Evolutionary conservation across 2,797 vertebrate species (phyloP).

Genomic region (Urocyon cinereoargenteus): DNA sequence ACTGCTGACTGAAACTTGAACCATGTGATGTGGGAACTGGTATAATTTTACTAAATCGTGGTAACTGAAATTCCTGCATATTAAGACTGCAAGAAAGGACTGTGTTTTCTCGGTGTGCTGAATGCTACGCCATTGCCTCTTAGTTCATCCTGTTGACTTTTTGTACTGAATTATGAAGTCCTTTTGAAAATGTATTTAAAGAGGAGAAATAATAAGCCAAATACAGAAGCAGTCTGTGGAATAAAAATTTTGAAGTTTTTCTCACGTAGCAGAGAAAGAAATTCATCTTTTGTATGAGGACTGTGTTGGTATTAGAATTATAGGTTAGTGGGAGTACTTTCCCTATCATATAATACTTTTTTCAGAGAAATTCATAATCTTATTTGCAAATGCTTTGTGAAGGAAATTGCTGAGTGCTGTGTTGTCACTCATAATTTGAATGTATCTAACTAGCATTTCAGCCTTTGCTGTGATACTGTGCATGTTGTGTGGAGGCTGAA

Average conservation of each 20-base stretch:
- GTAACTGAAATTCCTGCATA: no score
- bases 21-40: background rate
- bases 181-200: background rate
- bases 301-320: background rate
- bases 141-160: no score
- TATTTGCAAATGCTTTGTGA: background rate
- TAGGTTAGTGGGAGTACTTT: background rate
- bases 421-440: background rate
- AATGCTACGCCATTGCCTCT: no score
- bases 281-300: background rate
- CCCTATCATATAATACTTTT: background rate
- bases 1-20: background rate
- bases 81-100: no score
- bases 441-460: background rate
- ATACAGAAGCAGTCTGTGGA: background rate
- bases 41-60: background rate
- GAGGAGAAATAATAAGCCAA: background rate
- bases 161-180: background rate
- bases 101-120: no score
- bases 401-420: background rate
- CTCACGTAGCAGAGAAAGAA: background rate
- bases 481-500: background rate
- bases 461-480: background rate
- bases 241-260: background rate
- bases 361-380: background rate